Conservation (phyloP, 1,140 invertebrate genomes). For the Bombus pyrosoma region DNA sequence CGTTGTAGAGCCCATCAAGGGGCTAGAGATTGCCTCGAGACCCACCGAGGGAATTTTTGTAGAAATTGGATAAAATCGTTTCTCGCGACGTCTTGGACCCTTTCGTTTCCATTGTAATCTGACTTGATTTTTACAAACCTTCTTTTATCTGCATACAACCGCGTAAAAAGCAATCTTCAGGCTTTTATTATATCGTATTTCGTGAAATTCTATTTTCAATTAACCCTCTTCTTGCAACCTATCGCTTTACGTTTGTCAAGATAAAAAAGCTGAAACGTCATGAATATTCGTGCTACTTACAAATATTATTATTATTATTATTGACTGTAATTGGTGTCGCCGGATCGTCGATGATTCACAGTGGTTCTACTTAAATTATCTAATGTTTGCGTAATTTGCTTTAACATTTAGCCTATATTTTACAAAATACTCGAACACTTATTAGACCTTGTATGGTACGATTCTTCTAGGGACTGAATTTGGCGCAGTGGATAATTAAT, state of each 20-base stretch:
- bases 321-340: too few species aligned
- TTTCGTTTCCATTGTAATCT: background rate
- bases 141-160: background rate
- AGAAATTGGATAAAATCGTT: slow-evolving; percentile 20
- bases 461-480: too few species aligned
- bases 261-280: background rate
- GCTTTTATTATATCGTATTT: background rate
- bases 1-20: background rate
- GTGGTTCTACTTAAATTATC: too few species aligned
- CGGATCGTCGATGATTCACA: too few species aligned
- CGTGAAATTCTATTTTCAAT: background rate
- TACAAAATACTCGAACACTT: too few species aligned
- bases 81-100: background rate
- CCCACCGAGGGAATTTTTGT: slow-evolving; percentile 16
- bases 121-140: background rate
- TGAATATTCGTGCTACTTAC: too few species aligned
- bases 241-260: background rate
- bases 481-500: too few species aligned
- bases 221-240: background rate
- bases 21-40: slow-evolving; percentile 14
- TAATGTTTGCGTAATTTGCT: too few species aligned
- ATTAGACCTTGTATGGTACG: too few species aligned
- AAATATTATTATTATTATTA: too few species aligned
- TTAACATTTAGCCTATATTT: too few species aligned
- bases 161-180: too few species aligned